These are phyloP conservation scores for Drosophila santomea DNA, from an alignment of 1,140 invertebrate genomes.

Conservation along the genomic window DNA sequence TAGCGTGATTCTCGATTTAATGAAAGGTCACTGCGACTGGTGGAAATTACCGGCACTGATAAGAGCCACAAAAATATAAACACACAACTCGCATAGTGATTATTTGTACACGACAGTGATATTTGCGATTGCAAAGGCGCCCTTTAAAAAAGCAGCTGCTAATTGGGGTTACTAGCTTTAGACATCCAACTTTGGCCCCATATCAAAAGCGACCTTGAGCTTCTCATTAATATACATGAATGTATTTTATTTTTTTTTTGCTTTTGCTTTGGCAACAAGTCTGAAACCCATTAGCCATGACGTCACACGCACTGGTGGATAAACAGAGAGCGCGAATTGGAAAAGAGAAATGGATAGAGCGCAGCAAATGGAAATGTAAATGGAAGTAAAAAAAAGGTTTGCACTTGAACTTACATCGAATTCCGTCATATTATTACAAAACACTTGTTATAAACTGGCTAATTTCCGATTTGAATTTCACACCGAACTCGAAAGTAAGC, in stretches of 20 bases:
- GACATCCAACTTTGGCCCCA: slow-evolving; percentile 24
- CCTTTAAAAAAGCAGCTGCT: slow-evolving; percentile 11
- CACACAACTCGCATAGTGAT: slow-evolving; percentile 4
- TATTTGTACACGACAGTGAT: background rate
- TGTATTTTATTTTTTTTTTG: background rate
- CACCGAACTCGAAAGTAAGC: slow-evolving; percentile 42
- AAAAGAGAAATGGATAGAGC: background rate
- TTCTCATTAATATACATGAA: background rate
- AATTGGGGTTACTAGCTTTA: slow-evolving; percentile 35
- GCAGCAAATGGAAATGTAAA: background rate
- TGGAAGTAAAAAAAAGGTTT: background rate
- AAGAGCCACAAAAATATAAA: slow-evolving; percentile 24
- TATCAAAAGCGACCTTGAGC: slow-evolving; percentile 22
- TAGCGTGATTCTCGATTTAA: slow-evolving; percentile 3
- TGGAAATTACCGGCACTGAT: slow-evolving; percentile 40
- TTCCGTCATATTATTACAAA: slow-evolving; percentile 51
- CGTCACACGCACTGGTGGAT: slow-evolving; percentile 48
- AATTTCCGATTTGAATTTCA: slow-evolving; percentile 65
- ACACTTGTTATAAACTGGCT: slow-evolving; percentile 41
- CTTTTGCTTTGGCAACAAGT: slow-evolving; percentile 2
- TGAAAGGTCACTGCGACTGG: slow-evolving; percentile 39
- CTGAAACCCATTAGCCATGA: slow-evolving; percentile 45
- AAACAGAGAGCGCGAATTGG: slow-evolving; percentile 54
- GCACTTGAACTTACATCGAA: slow-evolving; percentile 64
- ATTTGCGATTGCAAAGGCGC: slow-evolving; percentile 6